Base-by-base conservation (phyloP, 2,113 vertebrate species). In the Odontesthes bonariensis region DNA sequence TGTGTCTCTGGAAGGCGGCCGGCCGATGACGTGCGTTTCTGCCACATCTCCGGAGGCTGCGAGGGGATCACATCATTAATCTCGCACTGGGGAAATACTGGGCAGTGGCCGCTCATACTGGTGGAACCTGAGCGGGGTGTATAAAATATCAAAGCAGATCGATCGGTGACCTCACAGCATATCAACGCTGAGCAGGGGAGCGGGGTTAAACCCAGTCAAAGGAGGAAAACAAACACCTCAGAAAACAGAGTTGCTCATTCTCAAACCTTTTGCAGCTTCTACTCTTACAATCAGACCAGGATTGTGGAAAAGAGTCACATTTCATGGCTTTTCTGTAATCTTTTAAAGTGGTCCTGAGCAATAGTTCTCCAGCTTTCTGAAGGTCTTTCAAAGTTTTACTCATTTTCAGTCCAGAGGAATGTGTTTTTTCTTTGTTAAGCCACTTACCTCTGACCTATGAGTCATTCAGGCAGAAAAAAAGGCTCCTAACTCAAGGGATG, bases 141-240 rank as follows among this genome's bases (percentile, higher is more conserved):
- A 75, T 88, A 79, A 90, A 91, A 85, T 86, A 89, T 90, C 89
- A 88, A 85, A 83, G 86, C 78, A 59, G 82, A 88, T 91, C 81
- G 55, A 91, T 91, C 47, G 61, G 74, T 44, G 86, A 90, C 87
- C 85, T 90, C 86, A 35, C 40, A 42, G 59, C 46, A 0, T 81
- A 61, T 71, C 72, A 38, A 5, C 33, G 73, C 71, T 46, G 16
- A 32, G 77, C 75, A 3, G 72, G 2, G 31, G 1, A 64, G 55
- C 56, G 6, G 81, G 76, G 81, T 81, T 77, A 81, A 82, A 75
- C n/a, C 69, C 79, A 57, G 85, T 53, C 44, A 22, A 52, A 71
- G 79, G 71, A 72, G 38, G 38, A 65, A 83, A 86, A 78, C 75
- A 85, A 83, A 85, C 66, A 60, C 64, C 55, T 61, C 69, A 3